Base-by-base conservation (phyloP, 2,888 invertebrate species). In the Dioctria linearis region DNA sequence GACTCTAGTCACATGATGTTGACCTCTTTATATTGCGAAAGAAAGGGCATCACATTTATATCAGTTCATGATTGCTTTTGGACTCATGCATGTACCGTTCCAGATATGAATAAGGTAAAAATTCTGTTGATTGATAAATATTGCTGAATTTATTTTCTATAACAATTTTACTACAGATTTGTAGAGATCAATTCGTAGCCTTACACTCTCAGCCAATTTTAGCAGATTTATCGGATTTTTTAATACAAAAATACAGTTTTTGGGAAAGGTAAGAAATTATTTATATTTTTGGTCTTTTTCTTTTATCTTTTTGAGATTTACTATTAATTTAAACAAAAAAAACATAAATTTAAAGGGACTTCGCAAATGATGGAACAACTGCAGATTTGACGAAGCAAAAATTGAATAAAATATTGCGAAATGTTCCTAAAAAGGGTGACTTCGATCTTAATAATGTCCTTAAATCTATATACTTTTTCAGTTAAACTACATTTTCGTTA, bases 1-100 rank as follows among this genome's bases (percentile, higher is more conserved):
- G 99, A 99, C 90, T 98, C 99, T 76, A 94, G 95, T 86, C 99
- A 99, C 90, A 99, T 99, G 99, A 99, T 99, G 98, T 91, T 99
- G 83, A 99, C 99, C 3, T 95, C 98, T 6, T 90, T 99, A 85
- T 91, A 94, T 89, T 96, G 96, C 86, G 95, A 95, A 89, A 92
- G 94, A 46, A 90, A 90, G 5, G 96, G 94, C 1, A 91, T 98
- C 78, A 95, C 96, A 63, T 99, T 97, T 90, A 96, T 97, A 5
- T 98, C 99, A 0, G 98, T 99, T 39, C 99, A 99, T 89, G 99
- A 99, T 90, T 99, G 99, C 88, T 99, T 94, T 90, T 99, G 99
- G 99, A 99, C 99, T 0, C 99, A 99, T 89, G 94, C 99, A 0
- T 92, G 92, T 84, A 93, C 94, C 49, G 96, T 98, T 61, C 93